Percentiles rank a stretch among this genome's conserved stretches.
Evolutionary conservation across 2,797 vertebrate species (phyloP).

Genomic region (Geotrypetes seraphini): DNA sequence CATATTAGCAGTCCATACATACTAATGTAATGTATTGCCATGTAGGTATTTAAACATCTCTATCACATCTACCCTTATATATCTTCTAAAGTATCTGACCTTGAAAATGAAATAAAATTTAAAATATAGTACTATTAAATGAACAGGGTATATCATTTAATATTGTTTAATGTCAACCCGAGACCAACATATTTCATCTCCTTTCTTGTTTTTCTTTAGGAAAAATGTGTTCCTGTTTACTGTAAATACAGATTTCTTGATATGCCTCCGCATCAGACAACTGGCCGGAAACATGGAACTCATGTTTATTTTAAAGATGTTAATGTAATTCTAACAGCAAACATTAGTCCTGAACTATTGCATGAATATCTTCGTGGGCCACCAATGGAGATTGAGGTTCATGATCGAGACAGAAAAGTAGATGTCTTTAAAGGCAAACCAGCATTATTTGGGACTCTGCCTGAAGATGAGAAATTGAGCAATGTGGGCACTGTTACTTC

Average conservation of each 20-base stretch:
- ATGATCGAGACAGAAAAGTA: constrained; percentile 62
- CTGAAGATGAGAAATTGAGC: constrained; percentile 27
- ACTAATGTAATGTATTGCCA: too few relatives aligned
- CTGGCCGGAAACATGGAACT: constrained; percentile 38
- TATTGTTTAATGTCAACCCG: not conserved
- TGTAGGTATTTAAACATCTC: too few relatives aligned
- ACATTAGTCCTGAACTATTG: constrained; percentile 45
- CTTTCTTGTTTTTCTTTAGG: constrained; percentile 34
- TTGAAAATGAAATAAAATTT: too few relatives aligned
- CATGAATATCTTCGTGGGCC: constrained; percentile 56
- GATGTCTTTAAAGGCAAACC: constrained; percentile 11
- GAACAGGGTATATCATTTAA: not conserved
- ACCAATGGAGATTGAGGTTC: constrained; percentile 69
- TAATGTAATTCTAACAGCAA: constrained; percentile 65
- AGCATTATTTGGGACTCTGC: constrained; percentile 33
- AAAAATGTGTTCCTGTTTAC: constrained; percentile 61
- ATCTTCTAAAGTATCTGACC: too few relatives aligned
- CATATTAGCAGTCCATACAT: too few relatives aligned
- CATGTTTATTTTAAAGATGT: constrained; percentile 63
- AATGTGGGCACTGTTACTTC: constrained; percentile 9
- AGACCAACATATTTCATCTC: not conserved
- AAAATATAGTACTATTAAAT: too few relatives aligned
- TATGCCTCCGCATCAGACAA: constrained; percentile 49
- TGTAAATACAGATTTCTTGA: constrained; percentile 67
- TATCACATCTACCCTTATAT: too few relatives aligned